Conservation (phyloP, 2,113 vertebrate species). For the Cyphomyrus plagiostoma region DNA sequence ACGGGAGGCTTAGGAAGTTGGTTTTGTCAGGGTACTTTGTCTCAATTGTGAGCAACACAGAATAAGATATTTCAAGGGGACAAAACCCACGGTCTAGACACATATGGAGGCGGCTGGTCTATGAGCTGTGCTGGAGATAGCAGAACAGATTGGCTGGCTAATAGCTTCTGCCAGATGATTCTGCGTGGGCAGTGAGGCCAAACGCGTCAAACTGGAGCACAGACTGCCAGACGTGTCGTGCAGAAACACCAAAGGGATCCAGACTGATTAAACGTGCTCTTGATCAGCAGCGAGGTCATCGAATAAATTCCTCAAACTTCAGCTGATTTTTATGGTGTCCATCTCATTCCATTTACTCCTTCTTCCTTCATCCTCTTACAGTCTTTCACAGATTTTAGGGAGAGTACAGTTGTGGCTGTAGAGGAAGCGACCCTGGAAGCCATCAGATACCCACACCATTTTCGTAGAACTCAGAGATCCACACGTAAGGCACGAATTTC, state of each 20-base stretch:
- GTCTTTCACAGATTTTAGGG: not conserved
- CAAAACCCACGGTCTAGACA: not conserved
- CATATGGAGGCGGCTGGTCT: not conserved
- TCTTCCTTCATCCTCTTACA: not conserved
- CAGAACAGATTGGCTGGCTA: not conserved
- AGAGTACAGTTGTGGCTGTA: not conserved
- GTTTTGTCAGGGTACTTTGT: not conserved
- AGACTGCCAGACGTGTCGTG: not conserved
- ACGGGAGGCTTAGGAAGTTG: not conserved
- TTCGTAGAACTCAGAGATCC: not conserved
- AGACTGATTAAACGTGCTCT: not conserved
- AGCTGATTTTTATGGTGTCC: not conserved
- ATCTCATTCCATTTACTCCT: not conserved
- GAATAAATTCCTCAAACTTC: not conserved
- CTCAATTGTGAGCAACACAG: not conserved
- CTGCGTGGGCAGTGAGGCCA: not conserved
- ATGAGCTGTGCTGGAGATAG: not conserved
- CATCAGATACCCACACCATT: not conserved
- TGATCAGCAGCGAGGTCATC: not conserved
- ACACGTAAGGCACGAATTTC: not conserved
- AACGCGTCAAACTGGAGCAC: not conserved
- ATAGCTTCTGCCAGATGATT: not conserved
- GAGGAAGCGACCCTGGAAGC: not conserved
- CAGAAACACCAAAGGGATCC: not conserved
- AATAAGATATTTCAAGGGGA: slow-evolving; percentile 6